Evolutionary conservation across 2,797 vertebrate genomes (phyloP).

Genomic region (Microhierax caerulescens): DNA sequence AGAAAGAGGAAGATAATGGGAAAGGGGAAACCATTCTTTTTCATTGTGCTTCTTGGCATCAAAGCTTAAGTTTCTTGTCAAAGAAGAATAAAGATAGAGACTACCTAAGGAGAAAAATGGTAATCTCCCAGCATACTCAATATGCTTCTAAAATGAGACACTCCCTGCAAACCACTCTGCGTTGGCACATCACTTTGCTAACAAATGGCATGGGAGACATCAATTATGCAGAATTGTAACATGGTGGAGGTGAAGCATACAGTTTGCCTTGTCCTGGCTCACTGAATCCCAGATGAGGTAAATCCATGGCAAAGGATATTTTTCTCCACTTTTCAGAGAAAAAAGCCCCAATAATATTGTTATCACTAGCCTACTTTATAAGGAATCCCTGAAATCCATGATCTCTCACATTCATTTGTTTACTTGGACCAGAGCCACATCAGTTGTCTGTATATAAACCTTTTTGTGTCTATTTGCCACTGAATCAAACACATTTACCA

Average conservation of each 20-base stretch:
- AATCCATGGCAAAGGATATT: not conserved
- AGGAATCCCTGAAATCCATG: not conserved
- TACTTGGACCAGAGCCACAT: not conserved
- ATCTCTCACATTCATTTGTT: not conserved
- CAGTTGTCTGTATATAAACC: not conserved
- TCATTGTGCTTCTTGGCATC: conserved; percentile 26
- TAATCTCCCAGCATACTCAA: not conserved
- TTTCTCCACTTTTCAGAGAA: not conserved
- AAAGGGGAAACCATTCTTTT: not conserved
- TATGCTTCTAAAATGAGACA: not conserved
- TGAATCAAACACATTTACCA: not conserved
- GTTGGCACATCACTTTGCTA: not conserved
- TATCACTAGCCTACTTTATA: not conserved
- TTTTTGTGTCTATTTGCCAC: not conserved
- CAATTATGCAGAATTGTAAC: not conserved
- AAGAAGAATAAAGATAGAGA: not conserved
- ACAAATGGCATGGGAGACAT: not conserved
- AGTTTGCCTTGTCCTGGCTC: not conserved
- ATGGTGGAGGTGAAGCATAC: not conserved
- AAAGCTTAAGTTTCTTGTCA: not conserved
- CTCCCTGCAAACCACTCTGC: not conserved
- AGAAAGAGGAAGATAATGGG: conserved; percentile 1
- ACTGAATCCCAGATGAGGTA: not conserved
- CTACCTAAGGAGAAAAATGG: not conserved
- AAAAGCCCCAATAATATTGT: not conserved